Base-by-base conservation (phyloP, 2,113 vertebrate genomes). In the Cyprinodon variegatus region DNA sequence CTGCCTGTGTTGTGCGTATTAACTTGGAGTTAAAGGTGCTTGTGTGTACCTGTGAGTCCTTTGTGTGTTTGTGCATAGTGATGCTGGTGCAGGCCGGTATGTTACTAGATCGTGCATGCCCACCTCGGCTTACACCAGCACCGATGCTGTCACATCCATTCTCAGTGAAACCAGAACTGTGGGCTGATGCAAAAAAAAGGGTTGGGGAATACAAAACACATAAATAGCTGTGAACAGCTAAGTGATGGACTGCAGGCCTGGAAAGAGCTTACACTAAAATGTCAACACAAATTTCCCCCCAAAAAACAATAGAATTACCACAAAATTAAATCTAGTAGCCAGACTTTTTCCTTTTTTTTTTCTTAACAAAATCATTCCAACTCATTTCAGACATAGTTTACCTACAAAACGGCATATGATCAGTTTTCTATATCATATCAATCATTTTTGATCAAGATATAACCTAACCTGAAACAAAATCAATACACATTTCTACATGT, bases 111-210 rank as follows among this genome's bases (percentile, higher is more conserved):
- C 86, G 66, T 65, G 77, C 72, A 70, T 72, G 87, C 85, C 84
- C 84, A 90, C 89, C 88, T 91, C 82, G 15, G 83, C 76, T 90
- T 90, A 92, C 86, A 90, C 68, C 77, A n/a, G 81, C 72, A 78
- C 74, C 45, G 11, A 11, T 1, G 70, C 78, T 57, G 15, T 69
- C 72, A 77, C 78, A 66, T 88, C 83, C 76, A 68, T 79, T 84
- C 72, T 73, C 57, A 65, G 69, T 91, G 90, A 89, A 92, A 90
- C 89, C 90, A 86, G 88, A 92, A 89, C 77, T 78, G 4, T 43
- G 38, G 76, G 40, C 74, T 84, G 88, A 90, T 83, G 77, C 71
- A 74, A 76, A 78, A 73, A 74, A 79, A 74, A 41, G 4, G 37
- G 63, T 39, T 13, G 67, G 61, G 65, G 65, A 78, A 39, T 64